Evolutionary conservation across 2,797 vertebrate genomes (phyloP).

Genomic region (Schizopygopsis malacanthus): DNA sequence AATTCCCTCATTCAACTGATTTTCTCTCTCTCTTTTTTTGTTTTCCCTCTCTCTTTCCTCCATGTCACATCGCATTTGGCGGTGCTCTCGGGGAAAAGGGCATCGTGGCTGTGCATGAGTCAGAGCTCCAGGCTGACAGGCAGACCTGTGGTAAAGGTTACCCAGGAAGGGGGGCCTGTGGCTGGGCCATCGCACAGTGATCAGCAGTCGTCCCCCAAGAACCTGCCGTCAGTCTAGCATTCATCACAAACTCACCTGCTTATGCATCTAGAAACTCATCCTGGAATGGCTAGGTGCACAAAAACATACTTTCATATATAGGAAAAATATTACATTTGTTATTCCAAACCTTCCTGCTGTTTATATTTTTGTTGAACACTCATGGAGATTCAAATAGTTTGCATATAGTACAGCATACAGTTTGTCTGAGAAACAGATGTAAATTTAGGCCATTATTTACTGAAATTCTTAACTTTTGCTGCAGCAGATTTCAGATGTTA

Average conservation of each 20-base stretch:
- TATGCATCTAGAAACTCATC: conserved; percentile 52
- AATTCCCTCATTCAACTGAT: conserved; percentile 37
- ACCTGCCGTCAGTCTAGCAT: conserved; percentile 51
- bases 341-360: neutral
- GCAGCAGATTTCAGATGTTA: neutral
- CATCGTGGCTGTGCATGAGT: conserved; percentile 70
- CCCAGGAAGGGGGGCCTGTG: conserved; percentile 50
- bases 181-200: conserved; percentile 53
- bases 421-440: neutral
- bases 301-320: conserved; percentile 8
- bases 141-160: conserved; percentile 68
- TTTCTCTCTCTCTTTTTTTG: conserved; percentile 56
- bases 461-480: neutral
- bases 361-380: neutral
- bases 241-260: conserved; percentile 59
- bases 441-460: neutral
- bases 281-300: conserved; percentile 23
- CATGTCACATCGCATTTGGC: conserved; percentile 85
- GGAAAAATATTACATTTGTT: neutral
- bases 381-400: neutral
- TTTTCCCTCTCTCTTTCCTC: conserved; percentile 61
- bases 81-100: conserved; percentile 81
- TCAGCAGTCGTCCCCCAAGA: conserved; percentile 52
- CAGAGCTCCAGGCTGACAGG: conserved; percentile 73
- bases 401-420: neutral